Conservation (phyloP, 2,113 vertebrate species). For the Phyllostomus hastatus region DNA sequence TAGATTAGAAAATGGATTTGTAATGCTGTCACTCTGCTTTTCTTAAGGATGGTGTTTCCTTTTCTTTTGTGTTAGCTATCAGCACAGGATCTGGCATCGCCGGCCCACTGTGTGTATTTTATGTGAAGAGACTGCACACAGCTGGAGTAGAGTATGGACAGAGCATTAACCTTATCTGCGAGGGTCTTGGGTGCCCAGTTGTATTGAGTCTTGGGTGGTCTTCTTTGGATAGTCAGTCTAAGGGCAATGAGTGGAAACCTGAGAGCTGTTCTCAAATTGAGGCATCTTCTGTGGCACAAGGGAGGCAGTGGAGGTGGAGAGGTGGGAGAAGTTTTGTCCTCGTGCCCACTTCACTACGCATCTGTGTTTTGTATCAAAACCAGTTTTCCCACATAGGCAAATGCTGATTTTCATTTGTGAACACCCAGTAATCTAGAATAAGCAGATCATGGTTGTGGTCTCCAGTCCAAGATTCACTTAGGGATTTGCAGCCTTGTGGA, state of each 20-base stretch:
- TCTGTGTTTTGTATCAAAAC: not conserved
- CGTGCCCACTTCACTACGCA: not conserved
- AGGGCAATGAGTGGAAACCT: not conserved
- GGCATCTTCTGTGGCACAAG: not conserved
- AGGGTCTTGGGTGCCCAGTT: not conserved
- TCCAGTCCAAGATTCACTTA: not conserved
- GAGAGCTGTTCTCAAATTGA: not conserved
- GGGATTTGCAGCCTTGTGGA: not conserved
- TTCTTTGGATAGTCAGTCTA: not conserved
- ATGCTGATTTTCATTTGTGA: not conserved
- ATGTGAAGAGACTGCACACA: not conserved
- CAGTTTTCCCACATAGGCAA: not conserved
- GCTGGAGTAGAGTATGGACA: not conserved
- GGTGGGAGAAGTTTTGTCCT: not conserved
- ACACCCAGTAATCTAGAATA: not conserved
- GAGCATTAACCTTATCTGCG: not conserved
- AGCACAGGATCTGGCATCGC: not conserved
- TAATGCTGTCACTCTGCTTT: not conserved
- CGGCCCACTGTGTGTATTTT: not conserved
- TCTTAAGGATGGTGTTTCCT: not conserved
- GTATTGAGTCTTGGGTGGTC: not conserved
- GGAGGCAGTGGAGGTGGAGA: not conserved
- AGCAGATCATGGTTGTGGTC: not conserved
- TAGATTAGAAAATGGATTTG: not conserved
- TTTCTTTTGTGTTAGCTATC: not conserved